These are phyloP conservation scores for Gephyroberyx darwinii DNA, from an alignment of 2,797 vertebrate genomes.

Conservation along the genomic window DNA sequence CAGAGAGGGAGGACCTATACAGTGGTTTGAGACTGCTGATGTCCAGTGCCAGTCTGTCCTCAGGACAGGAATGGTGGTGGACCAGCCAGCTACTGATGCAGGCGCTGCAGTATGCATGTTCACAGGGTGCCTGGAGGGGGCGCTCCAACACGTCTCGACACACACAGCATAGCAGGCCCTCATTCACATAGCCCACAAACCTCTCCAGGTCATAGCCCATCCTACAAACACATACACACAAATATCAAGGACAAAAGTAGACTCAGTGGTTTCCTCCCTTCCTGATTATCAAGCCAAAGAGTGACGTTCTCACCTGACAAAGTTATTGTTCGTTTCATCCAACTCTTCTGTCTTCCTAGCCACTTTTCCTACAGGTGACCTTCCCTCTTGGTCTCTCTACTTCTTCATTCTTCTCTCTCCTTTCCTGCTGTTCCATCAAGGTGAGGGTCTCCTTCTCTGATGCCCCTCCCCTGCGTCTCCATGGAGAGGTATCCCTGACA, in stretches of 20 bases:
- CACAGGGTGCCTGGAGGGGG: slow-evolving; percentile 91
- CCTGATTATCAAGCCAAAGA: background rate
- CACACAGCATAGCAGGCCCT: slow-evolving; percentile 90
- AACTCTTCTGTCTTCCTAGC: slow-evolving; percentile 29
- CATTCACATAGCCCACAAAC: slow-evolving; percentile 92
- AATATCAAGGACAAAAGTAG: background rate
- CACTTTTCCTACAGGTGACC: slow-evolving; percentile 15
- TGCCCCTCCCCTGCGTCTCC: slow-evolving; percentile 66
- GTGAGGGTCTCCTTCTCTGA: slow-evolving; percentile 65
- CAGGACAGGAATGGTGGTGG: slow-evolving; percentile 89
- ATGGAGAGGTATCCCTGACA: slow-evolving; percentile 79
- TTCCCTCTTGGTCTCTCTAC: slow-evolving; percentile 14
- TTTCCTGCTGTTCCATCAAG: slow-evolving; percentile 54
- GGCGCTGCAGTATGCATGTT: slow-evolving; percentile 89
- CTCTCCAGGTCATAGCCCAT: slow-evolving; percentile 93
- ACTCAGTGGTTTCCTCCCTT: background rate
- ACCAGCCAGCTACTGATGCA: slow-evolving; percentile 91
- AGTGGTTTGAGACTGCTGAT: slow-evolving; percentile 84
- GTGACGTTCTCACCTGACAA: slow-evolving; percentile 59
- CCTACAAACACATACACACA: slow-evolving; percentile 54
- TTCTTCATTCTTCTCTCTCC: background rate
- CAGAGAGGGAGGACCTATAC: slow-evolving; percentile 81
- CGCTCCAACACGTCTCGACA: slow-evolving; percentile 90
- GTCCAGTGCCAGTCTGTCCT: slow-evolving; percentile 88
- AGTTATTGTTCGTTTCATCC: slow-evolving; percentile 32